Evolutionary conservation across 2,113 vertebrate genomes (phyloP).

Genomic region (Mus spicilegus): DNA sequence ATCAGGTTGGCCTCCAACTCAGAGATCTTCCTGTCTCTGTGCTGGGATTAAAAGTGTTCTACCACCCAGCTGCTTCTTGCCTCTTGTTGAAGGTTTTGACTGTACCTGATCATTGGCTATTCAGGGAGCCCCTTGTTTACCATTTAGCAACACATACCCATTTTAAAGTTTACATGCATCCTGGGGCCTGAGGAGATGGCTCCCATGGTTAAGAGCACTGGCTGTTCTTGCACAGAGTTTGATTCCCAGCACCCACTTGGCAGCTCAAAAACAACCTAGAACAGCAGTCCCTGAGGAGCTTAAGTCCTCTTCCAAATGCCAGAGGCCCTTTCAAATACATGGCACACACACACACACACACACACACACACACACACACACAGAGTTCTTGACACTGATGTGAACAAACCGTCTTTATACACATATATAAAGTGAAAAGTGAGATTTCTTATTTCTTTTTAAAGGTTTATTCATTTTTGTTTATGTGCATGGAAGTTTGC

Average conservation of each 20-base stretch:
- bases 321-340: background rate
- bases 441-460: background rate
- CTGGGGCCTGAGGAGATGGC: background rate
- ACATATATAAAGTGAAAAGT: background rate
- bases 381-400: background rate
- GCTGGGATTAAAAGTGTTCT: background rate
- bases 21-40: background rate
- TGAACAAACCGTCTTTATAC: background rate
- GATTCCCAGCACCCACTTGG: background rate
- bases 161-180: background rate
- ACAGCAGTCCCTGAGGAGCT: background rate
- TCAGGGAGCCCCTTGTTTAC: constrained; percentile 8
- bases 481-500: background rate
- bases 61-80: background rate
- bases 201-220: background rate
- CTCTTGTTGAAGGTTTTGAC: too few relatives aligned
- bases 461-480: background rate
- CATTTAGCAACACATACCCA: too few relatives aligned
- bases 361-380: background rate
- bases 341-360: background rate
- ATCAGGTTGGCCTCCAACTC: background rate
- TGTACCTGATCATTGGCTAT: background rate
- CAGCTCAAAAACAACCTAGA: background rate
- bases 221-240: background rate
- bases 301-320: background rate